phyloP scores from a whole-genome alignment of 2,113 vertebrate genomes.

The Ginglymostoma cirratum region DNA sequence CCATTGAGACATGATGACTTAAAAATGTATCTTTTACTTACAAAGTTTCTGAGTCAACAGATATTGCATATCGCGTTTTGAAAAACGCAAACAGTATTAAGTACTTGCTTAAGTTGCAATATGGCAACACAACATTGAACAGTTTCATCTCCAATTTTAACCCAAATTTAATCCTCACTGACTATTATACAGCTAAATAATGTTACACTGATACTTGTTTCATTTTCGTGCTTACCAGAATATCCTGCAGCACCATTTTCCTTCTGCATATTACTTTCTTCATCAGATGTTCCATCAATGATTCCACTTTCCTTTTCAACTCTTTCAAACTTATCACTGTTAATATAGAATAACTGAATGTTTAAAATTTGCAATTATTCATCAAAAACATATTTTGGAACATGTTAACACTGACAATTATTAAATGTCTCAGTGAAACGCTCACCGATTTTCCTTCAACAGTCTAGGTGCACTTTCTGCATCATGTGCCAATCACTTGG shows the following conservation, averaged over 20 bases:
- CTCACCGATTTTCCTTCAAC: not conserved
- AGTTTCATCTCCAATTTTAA: not conserved
- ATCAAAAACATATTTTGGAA: not conserved
- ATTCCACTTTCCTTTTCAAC: slow-evolving; percentile 15
- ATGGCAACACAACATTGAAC: not conserved
- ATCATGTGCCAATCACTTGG: not conserved
- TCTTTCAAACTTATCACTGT: not conserved
- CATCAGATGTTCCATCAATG: not conserved
- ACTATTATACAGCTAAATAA: not conserved
- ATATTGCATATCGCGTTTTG: not conserved
- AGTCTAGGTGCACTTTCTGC: not conserved
- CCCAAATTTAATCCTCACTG: not conserved
- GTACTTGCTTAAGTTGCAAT: not conserved
- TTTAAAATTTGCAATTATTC: not conserved
- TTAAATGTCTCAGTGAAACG: not conserved
- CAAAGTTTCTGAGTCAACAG: not conserved
- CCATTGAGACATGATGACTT: not conserved
- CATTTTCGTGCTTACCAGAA: not conserved
- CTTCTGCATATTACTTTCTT: not conserved
- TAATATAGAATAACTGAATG: not conserved
- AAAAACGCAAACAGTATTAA: not conserved
- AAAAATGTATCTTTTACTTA: not conserved
- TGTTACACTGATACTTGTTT: not conserved
- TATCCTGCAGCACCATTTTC: not conserved
- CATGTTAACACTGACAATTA: not conserved